Base-by-base conservation (phyloP, 2,888 invertebrate species). In the Branchellion lobata region DNA sequence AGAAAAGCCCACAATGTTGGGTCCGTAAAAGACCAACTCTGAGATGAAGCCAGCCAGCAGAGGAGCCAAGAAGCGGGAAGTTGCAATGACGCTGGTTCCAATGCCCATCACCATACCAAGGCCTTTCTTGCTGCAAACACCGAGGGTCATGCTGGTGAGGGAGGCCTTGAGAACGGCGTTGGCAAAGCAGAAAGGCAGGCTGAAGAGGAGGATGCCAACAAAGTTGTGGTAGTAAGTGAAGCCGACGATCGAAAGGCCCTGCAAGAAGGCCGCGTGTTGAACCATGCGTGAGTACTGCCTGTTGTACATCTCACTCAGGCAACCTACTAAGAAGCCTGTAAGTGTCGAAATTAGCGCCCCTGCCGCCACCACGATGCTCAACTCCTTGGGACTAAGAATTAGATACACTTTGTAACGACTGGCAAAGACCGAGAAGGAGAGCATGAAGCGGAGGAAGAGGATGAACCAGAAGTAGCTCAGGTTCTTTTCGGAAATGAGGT, bases 321-420 rank as follows among this genome's bases (percentile, higher is more conserved):
- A 78, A 0, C 87, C 87, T 1, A 86, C 84, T 18, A 84, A 79
- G 79, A 87, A 85, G 0, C 87, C 86, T 47, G 85, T 84, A 2
- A 85, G 24, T 0, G 86, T 84, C 8, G 87, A 84, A 3, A 87
- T 82, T 0, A 84, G 75, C 0, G 85, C 86, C 75, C 84, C 84
- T 79, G 85, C 86, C 2, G 87, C 87, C 27, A 85, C 87, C 14
- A 87, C 80, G 81, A 87, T 87, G 18, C 88, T 87, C 18, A 85
- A 84, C 1, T 81, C 83, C 57, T 82, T 84, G 1, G 86, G 84
- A 69, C 83, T 83, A 65, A 86, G 81, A 80, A 85, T 83, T 36
- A 86, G 73, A 0, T 85, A 84, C 80, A 86, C 86, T 81, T 87
- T 87, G 69, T 84, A 85, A 18, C 87, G 83, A 80, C 84, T 87